Conservation (phyloP, 2,797 vertebrate species). For the Crocidura indochinensis region DNA sequence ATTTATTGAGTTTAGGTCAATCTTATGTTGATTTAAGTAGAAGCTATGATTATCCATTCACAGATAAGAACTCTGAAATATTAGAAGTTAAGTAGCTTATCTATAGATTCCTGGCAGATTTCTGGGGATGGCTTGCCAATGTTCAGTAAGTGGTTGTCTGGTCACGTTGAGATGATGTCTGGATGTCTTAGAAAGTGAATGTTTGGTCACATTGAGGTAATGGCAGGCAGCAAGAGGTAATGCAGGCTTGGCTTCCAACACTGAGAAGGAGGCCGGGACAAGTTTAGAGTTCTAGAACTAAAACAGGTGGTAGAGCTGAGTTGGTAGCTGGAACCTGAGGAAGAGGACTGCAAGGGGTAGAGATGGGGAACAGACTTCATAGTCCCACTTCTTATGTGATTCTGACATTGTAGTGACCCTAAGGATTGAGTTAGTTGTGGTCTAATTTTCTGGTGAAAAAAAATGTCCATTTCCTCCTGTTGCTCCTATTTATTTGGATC, state of each 20-base stretch:
- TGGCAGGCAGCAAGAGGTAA: not conserved
- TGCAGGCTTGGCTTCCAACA: too few species aligned
- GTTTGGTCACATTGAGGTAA: not conserved
- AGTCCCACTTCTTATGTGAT: not conserved
- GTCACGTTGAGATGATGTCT: not conserved
- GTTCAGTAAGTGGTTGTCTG: not conserved
- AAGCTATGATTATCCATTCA: not conserved
- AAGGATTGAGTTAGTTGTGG: not conserved
- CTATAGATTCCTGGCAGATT: not conserved
- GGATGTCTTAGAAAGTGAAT: not conserved
- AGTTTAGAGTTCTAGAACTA: not conserved
- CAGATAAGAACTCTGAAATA: not conserved
- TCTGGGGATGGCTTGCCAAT: not conserved
- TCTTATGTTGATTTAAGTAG: too few species aligned
- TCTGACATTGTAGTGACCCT: not conserved
- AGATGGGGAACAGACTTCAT: not conserved
- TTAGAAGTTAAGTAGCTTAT: not conserved
- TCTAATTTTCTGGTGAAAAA: not conserved
- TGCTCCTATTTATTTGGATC: not conserved
- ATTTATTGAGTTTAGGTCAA: not conserved
- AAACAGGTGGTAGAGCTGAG: too few species aligned
- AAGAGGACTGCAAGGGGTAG: not conserved
- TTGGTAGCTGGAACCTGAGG: not conserved
- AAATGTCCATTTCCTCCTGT: not conserved
- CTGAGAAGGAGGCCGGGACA: not conserved